Evolutionary conservation across 2,888 invertebrate species (phyloP).

Genomic region (Sphaerophoria taeniata): DNA sequence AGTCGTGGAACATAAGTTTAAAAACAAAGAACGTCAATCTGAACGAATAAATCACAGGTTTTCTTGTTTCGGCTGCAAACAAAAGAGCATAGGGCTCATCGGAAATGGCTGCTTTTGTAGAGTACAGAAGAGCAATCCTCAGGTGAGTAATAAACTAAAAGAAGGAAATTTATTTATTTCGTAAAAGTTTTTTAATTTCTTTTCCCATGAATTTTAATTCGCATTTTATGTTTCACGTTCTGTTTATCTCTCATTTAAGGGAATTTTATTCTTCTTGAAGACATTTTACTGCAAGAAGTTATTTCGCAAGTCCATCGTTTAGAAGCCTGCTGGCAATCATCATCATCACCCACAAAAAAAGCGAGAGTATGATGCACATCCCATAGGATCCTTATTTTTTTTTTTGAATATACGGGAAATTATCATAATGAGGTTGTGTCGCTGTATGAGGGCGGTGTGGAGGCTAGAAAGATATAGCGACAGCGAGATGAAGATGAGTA

Average conservation of each 20-base stretch:
- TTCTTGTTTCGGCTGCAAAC: background rate
- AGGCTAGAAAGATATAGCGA: background rate
- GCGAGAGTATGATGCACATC: conserved; percentile 37
- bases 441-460: conserved; percentile 31
- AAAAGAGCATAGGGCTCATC: background rate
- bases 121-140: conserved; percentile 48
- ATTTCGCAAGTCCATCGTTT: conserved; percentile 10
- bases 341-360: conserved; percentile 11
- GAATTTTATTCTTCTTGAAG: conserved; percentile 38
- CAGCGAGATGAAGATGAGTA: conserved; percentile 38
- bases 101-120: background rate
- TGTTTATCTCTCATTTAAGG: conserved; percentile 57
- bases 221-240: conserved; percentile 34
- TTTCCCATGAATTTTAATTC: conserved; percentile 73
- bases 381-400: conserved; percentile 22
- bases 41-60: conserved; percentile 58
- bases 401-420: conserved; percentile 45
- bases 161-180: conserved; percentile 61
- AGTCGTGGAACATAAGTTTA: conserved; percentile 41
- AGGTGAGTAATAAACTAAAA: conserved; percentile 71
- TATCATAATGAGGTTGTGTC: conserved; percentile 65
- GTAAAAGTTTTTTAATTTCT: conserved; percentile 73
- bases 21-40: conserved; percentile 49
- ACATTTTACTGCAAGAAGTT: conserved; percentile 50
- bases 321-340: conserved; percentile 19